A percentile compares a stretch with the other conserved stretches of the same genome.
Conservation (phyloP, 1,140 invertebrate genomes). For the Drosophila jambulina region DNA sequence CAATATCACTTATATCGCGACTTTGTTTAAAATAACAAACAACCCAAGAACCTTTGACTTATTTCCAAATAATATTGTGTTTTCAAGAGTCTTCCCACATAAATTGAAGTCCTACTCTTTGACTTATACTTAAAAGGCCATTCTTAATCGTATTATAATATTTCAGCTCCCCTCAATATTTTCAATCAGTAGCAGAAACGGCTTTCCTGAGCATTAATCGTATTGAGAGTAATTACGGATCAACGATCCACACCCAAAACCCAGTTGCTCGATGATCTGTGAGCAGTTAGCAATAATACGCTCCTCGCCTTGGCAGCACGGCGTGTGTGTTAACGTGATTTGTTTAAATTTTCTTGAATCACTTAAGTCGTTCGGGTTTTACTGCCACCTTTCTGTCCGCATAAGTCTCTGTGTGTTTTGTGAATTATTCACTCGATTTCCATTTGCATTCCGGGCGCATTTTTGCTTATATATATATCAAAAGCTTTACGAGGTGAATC, state of each 20-base stretch:
- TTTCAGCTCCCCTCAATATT: neutral
- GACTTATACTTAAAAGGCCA: neutral
- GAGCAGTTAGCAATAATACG: slow-evolving; percentile 19
- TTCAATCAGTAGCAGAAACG: neutral
- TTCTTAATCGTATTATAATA: neutral
- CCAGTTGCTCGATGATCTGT: slow-evolving; percentile 30
- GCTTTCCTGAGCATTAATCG: neutral
- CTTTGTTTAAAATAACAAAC: neutral
- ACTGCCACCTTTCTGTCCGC: slow-evolving; percentile 35
- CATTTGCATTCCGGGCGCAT: slow-evolving; percentile 69
- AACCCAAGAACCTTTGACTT: neutral
- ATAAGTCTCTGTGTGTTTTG: slow-evolving; percentile 11
- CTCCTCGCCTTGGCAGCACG: slow-evolving; percentile 26
- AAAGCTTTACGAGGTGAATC: slow-evolving; percentile 54
- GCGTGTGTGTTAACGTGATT: slow-evolving; percentile 51
- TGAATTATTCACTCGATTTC: slow-evolving; percentile 25
- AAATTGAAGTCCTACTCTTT: neutral
- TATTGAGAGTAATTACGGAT: slow-evolving; percentile 26
- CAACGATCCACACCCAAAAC: slow-evolving; percentile 33
- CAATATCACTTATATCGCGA: neutral
- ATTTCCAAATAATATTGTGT: neutral
- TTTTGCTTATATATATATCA: slow-evolving; percentile 15
- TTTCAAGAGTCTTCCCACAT: neutral
- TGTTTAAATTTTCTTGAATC: slow-evolving; percentile 52
- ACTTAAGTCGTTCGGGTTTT: slow-evolving; percentile 33